Base-by-base conservation (phyloP, 35 echinoderm and acorn worm species). In the Chiridota heheva region DNA sequence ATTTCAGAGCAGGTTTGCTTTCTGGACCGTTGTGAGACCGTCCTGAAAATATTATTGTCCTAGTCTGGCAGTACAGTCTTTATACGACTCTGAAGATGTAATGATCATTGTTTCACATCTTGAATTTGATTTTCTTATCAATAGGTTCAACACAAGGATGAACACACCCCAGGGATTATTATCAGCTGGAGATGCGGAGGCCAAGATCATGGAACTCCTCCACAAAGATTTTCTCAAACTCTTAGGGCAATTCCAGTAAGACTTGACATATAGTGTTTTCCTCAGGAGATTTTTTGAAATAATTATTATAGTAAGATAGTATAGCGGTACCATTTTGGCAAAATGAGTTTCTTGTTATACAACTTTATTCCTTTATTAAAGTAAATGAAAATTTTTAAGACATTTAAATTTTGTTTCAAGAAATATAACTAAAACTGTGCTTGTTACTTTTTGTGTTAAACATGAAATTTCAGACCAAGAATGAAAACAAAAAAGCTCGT, bases 131-230 rank as follows among this genome's bases (percentile, higher is more conserved):
- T 81, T 3, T 72, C 64, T 44, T 48, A 25, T 32, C 44, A 44
- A 5, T 22, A 96, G 92, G 57, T 96, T 96, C 60, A 90, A 77
- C 39, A 90, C 77, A n/a, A 58, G 93, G 36, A 18, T 67, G 4
- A 40, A 58, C 10, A 87, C 87, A 36, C 86, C 93, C 27, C 47
- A 45, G 28, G 93, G 88, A 2, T 67, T 58, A 55, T 37, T 96
- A 32, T 64, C 88, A 72, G 87, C 84, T 17, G 69, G 77, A 18
- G 84, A 90, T 49, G 88, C 83, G 38, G 93, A 96, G 51, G 87
- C 93, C 53, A 96, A 96, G 58, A 61, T 96, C 8, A 84, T 96
- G 34, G 93, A 96, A 72, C 44, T 90, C 57, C 78, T 96, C 32
- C 93, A 96, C 40, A 84, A 84, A 61, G 88, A 90, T 35, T 96